These are phyloP conservation scores for Nowickia ferox DNA, from an alignment of 2,888 invertebrate genomes.

Conservation along the genomic window DNA sequence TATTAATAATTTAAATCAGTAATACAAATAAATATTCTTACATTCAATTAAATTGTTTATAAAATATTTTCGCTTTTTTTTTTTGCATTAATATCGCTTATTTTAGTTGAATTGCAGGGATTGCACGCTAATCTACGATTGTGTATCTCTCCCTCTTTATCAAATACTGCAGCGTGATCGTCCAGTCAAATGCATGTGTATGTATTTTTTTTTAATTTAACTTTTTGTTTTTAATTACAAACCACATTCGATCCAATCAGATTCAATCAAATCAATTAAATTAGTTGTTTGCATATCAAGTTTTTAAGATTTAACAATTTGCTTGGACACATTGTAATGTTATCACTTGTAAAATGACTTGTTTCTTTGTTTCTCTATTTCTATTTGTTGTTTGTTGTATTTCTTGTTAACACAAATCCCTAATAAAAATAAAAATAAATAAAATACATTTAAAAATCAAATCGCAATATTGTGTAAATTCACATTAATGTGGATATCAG, in stretches of 20 bases:
- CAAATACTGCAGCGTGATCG: background rate
- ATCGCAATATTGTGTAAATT: background rate
- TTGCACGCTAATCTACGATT: background rate
- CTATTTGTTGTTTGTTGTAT: slow-evolving; percentile 15
- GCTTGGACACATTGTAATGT: slow-evolving; percentile 63
- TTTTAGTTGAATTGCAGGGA: background rate
- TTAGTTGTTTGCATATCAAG: slow-evolving; percentile 61
- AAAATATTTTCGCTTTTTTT: too few relatives aligned
- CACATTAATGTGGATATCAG: slow-evolving; percentile 10
- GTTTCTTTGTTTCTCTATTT: slow-evolving; percentile 6
- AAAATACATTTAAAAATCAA: slow-evolving; percentile 29
- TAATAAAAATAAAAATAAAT: background rate
- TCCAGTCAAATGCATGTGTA: slow-evolving; percentile 2
- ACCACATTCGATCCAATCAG: slow-evolving; percentile 35
- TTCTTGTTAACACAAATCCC: slow-evolving; percentile 40
- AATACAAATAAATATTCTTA: too few relatives aligned
- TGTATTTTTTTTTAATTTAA: background rate
- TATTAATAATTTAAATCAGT: too few relatives aligned
- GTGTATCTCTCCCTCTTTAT: background rate
- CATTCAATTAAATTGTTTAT: too few relatives aligned
- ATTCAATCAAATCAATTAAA: slow-evolving; percentile 60
- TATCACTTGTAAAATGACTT: slow-evolving; percentile 56
- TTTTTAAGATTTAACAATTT: slow-evolving; percentile 64
- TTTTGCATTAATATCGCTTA: too few relatives aligned
- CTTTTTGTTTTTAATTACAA: background rate